These are phyloP conservation scores for Phataginus tricuspis DNA, from an alignment of 2,797 vertebrate genomes.

Conservation along the genomic window DNA sequence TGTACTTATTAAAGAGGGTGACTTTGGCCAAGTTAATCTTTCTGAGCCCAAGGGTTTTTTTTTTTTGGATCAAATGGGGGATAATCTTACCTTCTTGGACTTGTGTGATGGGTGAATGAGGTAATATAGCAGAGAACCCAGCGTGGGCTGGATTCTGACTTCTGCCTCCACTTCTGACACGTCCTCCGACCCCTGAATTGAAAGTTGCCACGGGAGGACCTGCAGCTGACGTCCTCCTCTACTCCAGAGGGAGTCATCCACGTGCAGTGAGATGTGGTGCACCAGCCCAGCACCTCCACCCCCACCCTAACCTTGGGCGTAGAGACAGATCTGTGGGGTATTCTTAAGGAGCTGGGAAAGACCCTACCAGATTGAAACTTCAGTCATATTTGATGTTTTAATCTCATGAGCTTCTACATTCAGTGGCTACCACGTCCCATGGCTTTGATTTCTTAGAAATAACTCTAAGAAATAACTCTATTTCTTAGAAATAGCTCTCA, in stretches of 20 bases:
- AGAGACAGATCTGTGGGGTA: not conserved
- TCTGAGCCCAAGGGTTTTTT: not conserved
- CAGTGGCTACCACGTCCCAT: not conserved
- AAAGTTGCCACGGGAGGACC: not conserved
- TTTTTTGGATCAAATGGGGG: not conserved
- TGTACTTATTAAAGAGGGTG: not conserved
- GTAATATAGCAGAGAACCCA: not conserved
- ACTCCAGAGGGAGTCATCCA: too few species aligned
- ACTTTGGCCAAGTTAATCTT: slow-evolving; percentile 16
- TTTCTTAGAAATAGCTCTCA: not conserved
- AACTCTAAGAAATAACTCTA: too few species aligned
- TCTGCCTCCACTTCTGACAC: not conserved
- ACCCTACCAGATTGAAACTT: not conserved
- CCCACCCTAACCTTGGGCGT: not conserved
- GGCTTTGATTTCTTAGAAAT: not conserved
- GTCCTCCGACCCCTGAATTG: too few species aligned
- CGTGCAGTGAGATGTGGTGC: not conserved
- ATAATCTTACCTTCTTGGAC: not conserved
- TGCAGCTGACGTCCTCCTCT: not conserved
- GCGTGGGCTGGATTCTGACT: not conserved
- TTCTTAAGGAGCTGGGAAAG: not conserved
- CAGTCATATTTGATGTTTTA: not conserved
- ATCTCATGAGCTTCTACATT: not conserved
- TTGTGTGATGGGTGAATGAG: not conserved
- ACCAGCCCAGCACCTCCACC: not conserved